phyloP scores from a whole-genome alignment of 2,113 vertebrate species.

The Aramus guarauna region DNA sequence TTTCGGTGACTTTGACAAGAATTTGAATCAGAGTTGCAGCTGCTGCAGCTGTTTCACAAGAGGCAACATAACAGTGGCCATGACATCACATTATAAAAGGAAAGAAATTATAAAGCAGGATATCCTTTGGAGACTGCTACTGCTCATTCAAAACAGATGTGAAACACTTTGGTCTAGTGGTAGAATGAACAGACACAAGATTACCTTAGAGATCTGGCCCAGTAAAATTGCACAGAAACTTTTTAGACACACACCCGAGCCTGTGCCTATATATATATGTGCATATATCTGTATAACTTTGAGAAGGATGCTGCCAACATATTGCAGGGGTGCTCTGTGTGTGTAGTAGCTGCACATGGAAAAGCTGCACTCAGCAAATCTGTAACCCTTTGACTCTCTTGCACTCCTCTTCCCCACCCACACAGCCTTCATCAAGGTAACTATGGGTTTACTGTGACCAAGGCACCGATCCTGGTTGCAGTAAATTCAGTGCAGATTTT shows the following conservation, averaged over 20 bases:
- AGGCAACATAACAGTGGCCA: not conserved
- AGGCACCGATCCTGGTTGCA: not conserved
- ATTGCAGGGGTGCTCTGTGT: not conserved
- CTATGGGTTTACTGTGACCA: not conserved
- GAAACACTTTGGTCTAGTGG: not conserved
- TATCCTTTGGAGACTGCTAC: not conserved
- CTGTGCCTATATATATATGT: rapidly evolving
- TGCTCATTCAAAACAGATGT: not conserved
- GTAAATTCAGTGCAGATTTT: not conserved
- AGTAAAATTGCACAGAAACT: not conserved
- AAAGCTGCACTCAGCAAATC: not conserved
- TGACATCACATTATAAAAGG: not conserved
- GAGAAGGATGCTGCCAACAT: not conserved
- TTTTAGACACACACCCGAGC: not conserved
- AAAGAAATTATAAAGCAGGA: not conserved
- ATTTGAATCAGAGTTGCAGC: not conserved
- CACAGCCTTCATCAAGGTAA: not conserved
- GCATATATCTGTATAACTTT: not conserved
- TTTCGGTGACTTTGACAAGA: not conserved
- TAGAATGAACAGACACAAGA: not conserved
- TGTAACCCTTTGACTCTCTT: not conserved
- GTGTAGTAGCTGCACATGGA: not conserved
- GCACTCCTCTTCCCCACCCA: not conserved
- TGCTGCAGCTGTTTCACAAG: not conserved
- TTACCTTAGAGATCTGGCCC: not conserved